A percentile compares a stretch with the other conserved stretches of the same genome.
phyloP scores from a whole-genome alignment of 1,140 invertebrate genomes.

The Lamellibrachia luymesi region DNA sequence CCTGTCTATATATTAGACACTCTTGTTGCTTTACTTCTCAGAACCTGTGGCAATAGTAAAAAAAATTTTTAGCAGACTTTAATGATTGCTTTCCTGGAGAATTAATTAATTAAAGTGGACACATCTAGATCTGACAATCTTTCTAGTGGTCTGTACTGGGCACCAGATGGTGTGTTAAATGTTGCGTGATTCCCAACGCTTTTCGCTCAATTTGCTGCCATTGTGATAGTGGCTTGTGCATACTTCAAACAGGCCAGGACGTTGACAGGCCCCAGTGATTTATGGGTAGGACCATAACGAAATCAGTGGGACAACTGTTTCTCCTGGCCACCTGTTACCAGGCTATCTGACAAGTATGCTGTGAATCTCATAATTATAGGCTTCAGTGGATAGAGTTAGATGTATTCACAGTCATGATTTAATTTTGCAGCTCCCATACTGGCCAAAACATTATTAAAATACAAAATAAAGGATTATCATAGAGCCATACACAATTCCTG shows the following conservation, averaged over 20 bases:
- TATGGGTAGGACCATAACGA: not conserved
- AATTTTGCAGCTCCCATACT: not conserved
- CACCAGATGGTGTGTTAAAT: not conserved
- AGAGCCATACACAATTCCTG: too few species aligned
- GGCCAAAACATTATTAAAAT: not conserved
- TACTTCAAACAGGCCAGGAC: not conserved
- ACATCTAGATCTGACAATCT: not conserved
- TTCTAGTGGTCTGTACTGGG: not conserved
- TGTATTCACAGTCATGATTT: not conserved
- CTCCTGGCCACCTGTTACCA: not conserved
- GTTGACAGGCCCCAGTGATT: not conserved
- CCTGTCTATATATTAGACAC: not conserved
- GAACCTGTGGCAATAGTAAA: not conserved
- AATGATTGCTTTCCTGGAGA: not conserved
- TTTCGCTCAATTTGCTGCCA: not conserved
- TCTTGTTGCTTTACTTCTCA: not conserved
- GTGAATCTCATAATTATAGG: not conserved
- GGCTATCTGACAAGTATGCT: not conserved
- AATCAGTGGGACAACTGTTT: not conserved
- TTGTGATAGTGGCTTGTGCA: not conserved
- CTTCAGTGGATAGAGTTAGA: not conserved
- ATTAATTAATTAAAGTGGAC: not conserved
- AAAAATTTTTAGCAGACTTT: not conserved
- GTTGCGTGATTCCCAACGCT: not conserved
- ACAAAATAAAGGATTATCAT: not conserved